Evolutionary conservation across 2,113 vertebrate species (phyloP), one percentile per base, ranked within the genome.

Genomic region (Pantherophis guttatus): DNA sequence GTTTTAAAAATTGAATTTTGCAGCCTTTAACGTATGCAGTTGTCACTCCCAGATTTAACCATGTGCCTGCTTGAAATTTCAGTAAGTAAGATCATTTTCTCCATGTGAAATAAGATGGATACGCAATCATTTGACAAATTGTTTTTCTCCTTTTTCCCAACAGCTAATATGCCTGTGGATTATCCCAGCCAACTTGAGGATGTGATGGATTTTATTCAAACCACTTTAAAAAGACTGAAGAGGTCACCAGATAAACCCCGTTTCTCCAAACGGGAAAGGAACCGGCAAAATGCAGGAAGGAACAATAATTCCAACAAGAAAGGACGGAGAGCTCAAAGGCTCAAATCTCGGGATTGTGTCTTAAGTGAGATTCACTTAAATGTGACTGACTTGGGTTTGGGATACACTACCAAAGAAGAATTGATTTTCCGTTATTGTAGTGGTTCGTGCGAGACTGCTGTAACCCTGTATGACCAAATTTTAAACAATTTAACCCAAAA

Each of bases 401-500:
- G 99, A 94, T 99, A 99, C 0, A 98, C 98, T 98, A 99, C 99
- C 97, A 99, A 99, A 97, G 99, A 99, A 97, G 99, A 99, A 96
- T 97, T 99, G 26, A 99, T 99, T 95, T 99, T 99, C 94, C 97
- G 98, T 92, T 99, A 99, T 97, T 99, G 99, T 97, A 99, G 99
- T 4, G 99, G 99, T 87, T 99, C 99, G 87, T 99, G 99, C 33
- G 98, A 98, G 1, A 98, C 98, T 54, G 98, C 98, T 0, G 98
- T 99, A 98, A 99, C 99, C 93, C 99, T 98, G 92, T 99, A 99
- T 0, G 99, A 99, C 97, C 99, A 99, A 97, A 99, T 99, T 97
- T 96, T 99, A 92, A 99, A 99, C 97, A 99, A 99, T 93, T 98
- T 99, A 97, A 99, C 98, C n/a, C 98, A 97, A 97, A 99, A 98